Conservation (phyloP, 2,113 vertebrate species). For the Calidris pygmaea region DNA sequence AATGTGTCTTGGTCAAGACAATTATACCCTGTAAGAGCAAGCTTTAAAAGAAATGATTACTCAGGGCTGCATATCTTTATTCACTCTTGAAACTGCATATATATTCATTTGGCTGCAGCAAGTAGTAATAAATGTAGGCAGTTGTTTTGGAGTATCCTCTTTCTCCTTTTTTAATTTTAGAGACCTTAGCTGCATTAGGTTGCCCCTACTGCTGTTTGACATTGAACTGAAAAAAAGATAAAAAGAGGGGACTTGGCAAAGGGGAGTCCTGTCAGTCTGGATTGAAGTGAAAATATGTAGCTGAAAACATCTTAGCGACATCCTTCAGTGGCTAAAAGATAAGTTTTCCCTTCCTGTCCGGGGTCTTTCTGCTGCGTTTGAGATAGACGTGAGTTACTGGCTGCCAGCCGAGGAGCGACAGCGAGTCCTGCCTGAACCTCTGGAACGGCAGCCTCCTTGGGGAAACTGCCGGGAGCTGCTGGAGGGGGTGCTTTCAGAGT, state of each 20-base stretch:
- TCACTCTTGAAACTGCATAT: background rate
- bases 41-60: background rate
- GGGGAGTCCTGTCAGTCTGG: background rate
- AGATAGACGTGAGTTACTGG: background rate
- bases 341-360: background rate
- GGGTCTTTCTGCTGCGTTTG: background rate
- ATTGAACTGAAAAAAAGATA: background rate
- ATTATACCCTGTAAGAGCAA: accelerated
- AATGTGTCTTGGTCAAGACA: background rate
- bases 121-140: background rate
- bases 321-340: background rate
- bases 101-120: background rate
- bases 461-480: accelerated
- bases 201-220: background rate
- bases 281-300: background rate
- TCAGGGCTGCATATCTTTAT: background rate
- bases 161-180: background rate
- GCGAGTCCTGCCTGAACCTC: background rate
- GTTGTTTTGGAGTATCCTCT: background rate
- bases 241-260: background rate
- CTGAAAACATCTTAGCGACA: background rate
- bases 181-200: background rate
- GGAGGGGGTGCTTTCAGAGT: background rate
- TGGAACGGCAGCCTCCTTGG: background rate
- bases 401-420: accelerated